Evolutionary conservation across 2,113 vertebrate species (phyloP), one percentile per base, ranked within the genome.

Genomic region (Rhynchomys soricoides): DNA sequence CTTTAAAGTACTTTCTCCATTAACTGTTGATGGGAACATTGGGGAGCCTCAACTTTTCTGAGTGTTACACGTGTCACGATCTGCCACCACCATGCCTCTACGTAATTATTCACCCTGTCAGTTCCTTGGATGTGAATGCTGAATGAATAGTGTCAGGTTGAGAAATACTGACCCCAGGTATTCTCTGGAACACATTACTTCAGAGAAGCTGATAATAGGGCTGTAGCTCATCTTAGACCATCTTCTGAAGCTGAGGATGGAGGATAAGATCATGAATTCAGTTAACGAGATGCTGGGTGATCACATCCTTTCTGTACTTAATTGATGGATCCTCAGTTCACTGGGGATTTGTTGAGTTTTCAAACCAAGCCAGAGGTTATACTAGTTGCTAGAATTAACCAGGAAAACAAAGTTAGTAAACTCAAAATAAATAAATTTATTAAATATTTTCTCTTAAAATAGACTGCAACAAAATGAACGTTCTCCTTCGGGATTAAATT

Each of bases 91-190:
- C 40, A 9, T 62, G 75, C 68, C 87, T 95, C 31, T 90, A 75
- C 10, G 21, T 86, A 89, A 90, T 93, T 94, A 90, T 90, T 96
- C 92, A 96, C 92, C 87, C 95, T 96, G 96, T 96, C 96, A 96
- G 55, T 95, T 93, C 95, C 92, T 89, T 26, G 7, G 48, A 92
- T 85, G 15, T 90, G 85, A 90, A 43, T 93, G 87, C 68, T 93
- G 88, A 96, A 85, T 26, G 48, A 95, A 57, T 81, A 82, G 19
- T 59, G 52, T 95, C 91, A 81, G 70, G 64, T 95, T 1, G 10
- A 89, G 94, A 77, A 71, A 82, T 79, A 68, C 45, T 88, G 57
- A 81, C 92, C 55, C 31, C 74, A 96, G 48, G 77, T 94, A 89
- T 91, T 95, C 91, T 62, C 68, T 91, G 74, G 86, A 97, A 95